Conservation (phyloP, 1,140 invertebrate genomes). For the Lysiphlebus fabarum region DNA sequence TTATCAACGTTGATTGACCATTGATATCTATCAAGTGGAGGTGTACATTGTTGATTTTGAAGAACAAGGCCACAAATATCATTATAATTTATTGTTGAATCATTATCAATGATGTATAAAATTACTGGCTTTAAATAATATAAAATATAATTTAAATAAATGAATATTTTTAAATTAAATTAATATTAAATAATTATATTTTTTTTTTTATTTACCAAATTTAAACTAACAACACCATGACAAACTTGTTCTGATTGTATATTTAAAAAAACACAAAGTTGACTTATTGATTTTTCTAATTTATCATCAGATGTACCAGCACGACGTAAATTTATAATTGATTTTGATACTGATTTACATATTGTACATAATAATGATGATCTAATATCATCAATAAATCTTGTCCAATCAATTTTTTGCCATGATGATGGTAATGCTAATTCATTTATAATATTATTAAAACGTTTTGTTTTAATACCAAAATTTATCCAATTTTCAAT, state of each 20-base stretch:
- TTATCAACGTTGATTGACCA: conserved; percentile 58
- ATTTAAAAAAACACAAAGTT: conserved; percentile 56
- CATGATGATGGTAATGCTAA: conserved; percentile 32
- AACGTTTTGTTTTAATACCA: conserved; percentile 22
- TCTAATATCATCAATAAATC: conserved; percentile 8
- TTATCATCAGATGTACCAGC: conserved; percentile 42
- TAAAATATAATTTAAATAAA: conserved; percentile 7
- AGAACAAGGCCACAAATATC: conserved; percentile 59
- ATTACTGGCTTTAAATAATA: conserved; percentile 57
- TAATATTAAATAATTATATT: not conserved
- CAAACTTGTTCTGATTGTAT: conserved; percentile 60
- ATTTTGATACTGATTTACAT: conserved; percentile 53
- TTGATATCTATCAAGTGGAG: conserved; percentile 46
- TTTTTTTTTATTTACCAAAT: conserved; percentile 51
- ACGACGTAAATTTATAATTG: conserved; percentile 46
- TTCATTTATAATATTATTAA: conserved; percentile 30
- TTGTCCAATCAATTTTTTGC: conserved; percentile 28
- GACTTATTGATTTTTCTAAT: conserved; percentile 43
- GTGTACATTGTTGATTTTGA: conserved; percentile 47
- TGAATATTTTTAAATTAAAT: no score
- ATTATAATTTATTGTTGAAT: conserved; percentile 47
- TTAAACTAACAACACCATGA: conserved; percentile 56
- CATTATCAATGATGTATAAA: conserved; percentile 56
- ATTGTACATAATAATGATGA: conserved; percentile 51
- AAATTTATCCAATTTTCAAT: conserved; percentile 34